Evolutionary conservation across 2,113 vertebrate genomes (phyloP), one percentile per base, ranked within the genome.

Genomic region (Ursus arctos): DNA sequence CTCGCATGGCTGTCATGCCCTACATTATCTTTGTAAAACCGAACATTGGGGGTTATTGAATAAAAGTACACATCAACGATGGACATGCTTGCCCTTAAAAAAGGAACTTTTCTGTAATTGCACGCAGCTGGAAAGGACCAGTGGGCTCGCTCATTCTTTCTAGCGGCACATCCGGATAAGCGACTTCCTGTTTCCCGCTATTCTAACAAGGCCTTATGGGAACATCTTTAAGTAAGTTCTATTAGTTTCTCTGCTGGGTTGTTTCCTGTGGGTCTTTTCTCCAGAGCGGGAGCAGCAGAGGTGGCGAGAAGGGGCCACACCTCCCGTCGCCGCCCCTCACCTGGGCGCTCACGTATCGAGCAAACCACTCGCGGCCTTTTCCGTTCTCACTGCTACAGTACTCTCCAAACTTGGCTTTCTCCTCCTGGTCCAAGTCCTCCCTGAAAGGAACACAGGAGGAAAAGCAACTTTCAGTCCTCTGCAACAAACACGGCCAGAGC

Each of bases 291-390:
- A 7, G 19, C 16, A 7, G 14, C 11, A n/a, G 49, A 19, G 43
- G 16, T 4, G 43, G 22, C 0, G 7, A 24, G 31, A 21, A 36
- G 28, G 63, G 12, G 8, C 13, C 51, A 0, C 9, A 1, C 9
- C 36, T 36, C 6, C 7, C 6, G 0, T 12, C 13, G 4, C 55
- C 3, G 2, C 8, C 85, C 0, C 85, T 0, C 59, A 94, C 92
- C 92, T 67, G 99, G 21, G 99, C 99, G 0, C 99, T 99, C 98
- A 99, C 99, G 0, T 99, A 99, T 98, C 99, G 99, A 0, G 99
- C 99, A 0, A 99, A 99, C 99, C 99, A 99, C 95, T 99, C 99
- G 65, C 99, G 98, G 98, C 99, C 99, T 98, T 99, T 99, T n/a
- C 99, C 99, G 0, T 99, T 99, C 94, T 99, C 99, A 0, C 99